Base-by-base conservation (phyloP, 1,140 invertebrate genomes). In the Subanguina moxae region DNA sequence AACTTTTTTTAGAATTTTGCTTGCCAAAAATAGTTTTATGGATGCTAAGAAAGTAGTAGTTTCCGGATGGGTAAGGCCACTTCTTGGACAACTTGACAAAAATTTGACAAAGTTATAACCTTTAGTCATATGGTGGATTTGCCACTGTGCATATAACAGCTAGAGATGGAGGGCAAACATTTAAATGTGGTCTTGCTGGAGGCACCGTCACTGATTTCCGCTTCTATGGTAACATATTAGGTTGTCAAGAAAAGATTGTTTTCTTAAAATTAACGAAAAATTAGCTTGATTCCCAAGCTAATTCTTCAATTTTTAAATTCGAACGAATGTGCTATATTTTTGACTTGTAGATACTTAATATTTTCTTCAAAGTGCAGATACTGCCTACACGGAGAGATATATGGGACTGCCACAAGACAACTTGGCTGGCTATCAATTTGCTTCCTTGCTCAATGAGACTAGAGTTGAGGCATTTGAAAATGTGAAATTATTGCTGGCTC, bases 41-140 rank as follows among this genome's bases (percentile, higher is more conserved):
- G 71, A 73, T 58, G 17, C 32, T 11, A 45, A 46, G 32, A 32
- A 48, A 45, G 68, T 74, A 45, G 67, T 64, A n/a, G 57, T 57
- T 17, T 59, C 45, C 21, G 71, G 71, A 45, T 73, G 71, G 48
- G 48, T 52, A 59, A 67, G n/a, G n/a, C n/a, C n/a, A n/a, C 46
- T 62, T 48, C 8, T 70, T n/a, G 19, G 19, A 43, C 11, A 48
- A n/a, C 43, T 15, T 28, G 17, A 9, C 27, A 38, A 65, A 42
- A 48, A 7, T 7, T 28, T 64, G 17, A 67, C 52, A 32, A 68
- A 9, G 8, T 59, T 23, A 11, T 43, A 7, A 57, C 38, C 62
- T 61, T 63, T 69, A 52, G 70, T 72, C 71, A 27, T 73, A 73
- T 64, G 71, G 71, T 32, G 71, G 71, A 25, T 73, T 73, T 57